These are phyloP conservation scores for Grammomys dolichurus DNA, from an alignment of 2,113 vertebrate genomes.

Conservation along the genomic window DNA sequence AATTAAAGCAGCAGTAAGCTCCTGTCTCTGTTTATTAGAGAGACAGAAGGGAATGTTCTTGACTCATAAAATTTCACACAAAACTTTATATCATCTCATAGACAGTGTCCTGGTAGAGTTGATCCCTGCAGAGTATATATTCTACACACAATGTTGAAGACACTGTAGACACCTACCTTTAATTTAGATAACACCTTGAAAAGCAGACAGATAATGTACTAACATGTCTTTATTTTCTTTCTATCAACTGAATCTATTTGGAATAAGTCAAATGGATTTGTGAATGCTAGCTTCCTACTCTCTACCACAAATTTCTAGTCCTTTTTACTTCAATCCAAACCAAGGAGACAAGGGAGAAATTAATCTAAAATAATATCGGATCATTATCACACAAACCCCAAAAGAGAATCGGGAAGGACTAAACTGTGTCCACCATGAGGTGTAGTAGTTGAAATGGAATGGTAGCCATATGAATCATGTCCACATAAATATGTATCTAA, in stretches of 20 bases:
- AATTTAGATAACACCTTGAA: not conserved
- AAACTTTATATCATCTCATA: not conserved
- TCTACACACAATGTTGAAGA: not conserved
- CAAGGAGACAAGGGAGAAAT: not conserved
- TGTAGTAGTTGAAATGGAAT: not conserved
- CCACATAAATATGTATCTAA: not conserved
- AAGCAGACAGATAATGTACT: not conserved
- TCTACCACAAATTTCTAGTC: not conserved
- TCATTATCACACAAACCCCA: not conserved
- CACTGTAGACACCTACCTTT: too few relatives aligned
- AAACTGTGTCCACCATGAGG: not conserved
- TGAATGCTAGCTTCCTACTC: not conserved
- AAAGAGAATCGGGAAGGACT: not conserved
- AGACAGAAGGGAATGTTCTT: not conserved
- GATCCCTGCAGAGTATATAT: not conserved
- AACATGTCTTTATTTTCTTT: not conserved
- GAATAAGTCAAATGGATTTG: too few relatives aligned
- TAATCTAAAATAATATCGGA: not conserved
- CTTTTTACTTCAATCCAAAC: too few relatives aligned
- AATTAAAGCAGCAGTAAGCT: too few relatives aligned
- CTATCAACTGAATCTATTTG: not conserved
- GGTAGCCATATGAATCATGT: not conserved
- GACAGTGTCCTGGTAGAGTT: not conserved
- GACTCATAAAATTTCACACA: not conserved
- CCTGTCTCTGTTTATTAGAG: too few relatives aligned